Evolutionary conservation across 1,140 invertebrate genomes (phyloP), one percentile per base, ranked within the genome.

Genomic region (Pseudomyrmex cubaensis): DNA sequence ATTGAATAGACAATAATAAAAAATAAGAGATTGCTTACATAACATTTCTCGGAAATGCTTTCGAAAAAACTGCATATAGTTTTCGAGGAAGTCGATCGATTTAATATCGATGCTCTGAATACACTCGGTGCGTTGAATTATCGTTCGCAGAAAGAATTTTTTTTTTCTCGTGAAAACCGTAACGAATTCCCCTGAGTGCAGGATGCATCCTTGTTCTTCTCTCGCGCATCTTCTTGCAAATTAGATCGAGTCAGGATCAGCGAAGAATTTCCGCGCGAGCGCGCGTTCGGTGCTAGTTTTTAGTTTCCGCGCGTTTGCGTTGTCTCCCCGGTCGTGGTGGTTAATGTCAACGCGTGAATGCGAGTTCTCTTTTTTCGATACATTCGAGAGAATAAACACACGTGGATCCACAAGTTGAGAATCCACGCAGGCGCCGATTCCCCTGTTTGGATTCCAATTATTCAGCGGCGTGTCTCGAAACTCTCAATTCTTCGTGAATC

Each of bases 11-110:
- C 82, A 83, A 83, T 62, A 52, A 82, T 56, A 5, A 35, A 35
- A 35, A 35, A 35, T 4, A 25, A 2, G 2, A 25, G 20, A 22
- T 15, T 35, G 73, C 64, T 87, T 87, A 67, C 85, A 77, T 88
- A 87, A 88, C 85, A 69, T 63, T 88, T 88, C 87, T 74, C 56
- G 72, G 87, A 88, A 88, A 73, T 62, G 82, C 54, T 77, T 74
- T 17, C 20, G 73, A 48, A 64, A n/a, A 76, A 52, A 88, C 87
- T 90, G 90, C 91, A 87, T 90, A 87, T 88, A 91, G 87, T 90
- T 84, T 92, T 89, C 86, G 87, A 89, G 88, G 64, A 85, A 85
- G 76, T 56, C 77, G 69, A 75, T 7, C 59, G 52, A 35, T 7
- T 7, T 35, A 50, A 57, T 52, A 57, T 35, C 75, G 44, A 52